A percentile compares a stretch with the other conserved stretches of the same genome.
Evolutionary conservation across 2,888 invertebrate species (phyloP).

Genomic region (Andrena hattorfiana): DNA sequence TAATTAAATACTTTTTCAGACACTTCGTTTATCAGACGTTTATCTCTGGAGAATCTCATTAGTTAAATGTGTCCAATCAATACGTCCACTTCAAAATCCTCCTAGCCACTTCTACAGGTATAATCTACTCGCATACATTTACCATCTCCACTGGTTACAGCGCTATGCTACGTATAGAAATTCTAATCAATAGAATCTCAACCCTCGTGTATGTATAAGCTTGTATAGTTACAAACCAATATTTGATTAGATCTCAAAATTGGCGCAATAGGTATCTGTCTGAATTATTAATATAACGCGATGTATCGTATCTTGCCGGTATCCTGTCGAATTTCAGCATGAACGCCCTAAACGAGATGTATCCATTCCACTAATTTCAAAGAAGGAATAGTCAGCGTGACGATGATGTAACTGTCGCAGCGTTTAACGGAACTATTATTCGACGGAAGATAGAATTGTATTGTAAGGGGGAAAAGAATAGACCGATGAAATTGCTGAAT

Average conservation of each 20-base stretch:
- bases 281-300: too few species aligned
- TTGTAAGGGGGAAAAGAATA: not conserved
- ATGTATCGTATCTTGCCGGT: too few species aligned
- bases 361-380: not conserved
- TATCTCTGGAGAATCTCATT: not conserved
- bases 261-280: too few species aligned
- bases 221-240: too few species aligned
- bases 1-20: not conserved
- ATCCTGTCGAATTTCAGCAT: not conserved
- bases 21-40: not conserved
- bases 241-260: too few species aligned
- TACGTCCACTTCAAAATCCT: too few species aligned
- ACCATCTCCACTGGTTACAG: too few species aligned
- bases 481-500: constrained; percentile 6
- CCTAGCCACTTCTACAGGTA: too few species aligned
- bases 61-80: not conserved
- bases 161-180: too few species aligned
- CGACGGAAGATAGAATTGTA: constrained; percentile 2
- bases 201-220: too few species aligned
- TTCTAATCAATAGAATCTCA: too few species aligned
- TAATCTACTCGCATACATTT: too few species aligned
- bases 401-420: not conserved
- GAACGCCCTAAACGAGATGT: not conserved
- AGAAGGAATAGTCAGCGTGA: not conserved
- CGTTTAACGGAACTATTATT: not conserved